Base-by-base conservation (phyloP, 2,113 vertebrate genomes). In the Microtus richardsoni region DNA sequence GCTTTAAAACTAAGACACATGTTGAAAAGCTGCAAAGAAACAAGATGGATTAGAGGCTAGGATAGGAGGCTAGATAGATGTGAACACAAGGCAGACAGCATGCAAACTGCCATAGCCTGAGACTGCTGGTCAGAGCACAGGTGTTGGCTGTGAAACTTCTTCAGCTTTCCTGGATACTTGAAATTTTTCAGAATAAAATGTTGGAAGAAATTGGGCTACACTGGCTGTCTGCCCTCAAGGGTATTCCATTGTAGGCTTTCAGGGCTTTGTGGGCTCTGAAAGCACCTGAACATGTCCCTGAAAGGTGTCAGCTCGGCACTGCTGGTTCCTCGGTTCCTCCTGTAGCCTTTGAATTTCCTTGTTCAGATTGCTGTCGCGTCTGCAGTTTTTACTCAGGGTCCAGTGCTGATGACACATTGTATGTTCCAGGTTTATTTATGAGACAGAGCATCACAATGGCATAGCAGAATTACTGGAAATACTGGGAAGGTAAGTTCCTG, bases 401-500 rank as follows among this genome's bases (percentile, higher is more conserved):
- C 22, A 17, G 78, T 28, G 64, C 93, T 87, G 28, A 94, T 14
- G 44, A 41, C 79, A 44, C 11, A 33, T 96, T 96, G 97, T 94
- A 47, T 98, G 97, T 75, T 98, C 88, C 97, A 99, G 99, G 97
- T 99, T 99, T 99, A 99, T 99, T 99, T 99, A 99, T 99, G 99
- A 99, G 99, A 99, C 99, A 7, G 99, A 99, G 97, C 99, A 99
- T 98, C 99, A 99, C 98, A 99, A 99, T 85, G 99, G 99, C 98
- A 99, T 99, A 99, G 99, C 99, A 96, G 99, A 99, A 98, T 98
- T 99, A 98, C 98, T 99, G 99, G 99, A 99, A 99, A 99, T 99
- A 98, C 98, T 99, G 98, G 99, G 99, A 98, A 99, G 99, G 99
- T 99, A 96, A 98, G 98, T 88, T 82, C 33, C 47, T 60, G 19